These are phyloP conservation scores for Amphiprion percula DNA, from an alignment of 2,113 vertebrate genomes.

Conservation along the genomic window DNA sequence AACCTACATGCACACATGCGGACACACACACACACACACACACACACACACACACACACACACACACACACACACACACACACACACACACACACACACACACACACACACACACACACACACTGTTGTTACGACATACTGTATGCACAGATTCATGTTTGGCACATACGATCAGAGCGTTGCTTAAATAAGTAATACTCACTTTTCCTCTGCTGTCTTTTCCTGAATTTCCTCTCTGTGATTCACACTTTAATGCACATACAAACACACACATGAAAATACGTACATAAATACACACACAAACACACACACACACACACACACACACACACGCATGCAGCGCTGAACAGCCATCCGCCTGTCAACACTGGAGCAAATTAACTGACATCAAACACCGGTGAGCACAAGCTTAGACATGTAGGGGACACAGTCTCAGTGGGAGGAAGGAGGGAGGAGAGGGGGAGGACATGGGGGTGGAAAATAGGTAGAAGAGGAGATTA, in stretches of 20 bases:
- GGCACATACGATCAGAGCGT: not conserved
- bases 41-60: no score
- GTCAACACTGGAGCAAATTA: slow-evolving; percentile 87
- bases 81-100: no score
- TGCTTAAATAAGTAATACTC: not conserved
- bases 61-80: no score
- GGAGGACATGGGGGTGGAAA: slow-evolving; percentile 36
- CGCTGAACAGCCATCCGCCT: slow-evolving; percentile 78
- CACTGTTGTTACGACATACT: slow-evolving; percentile 14
- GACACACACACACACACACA: slow-evolving; percentile 14
- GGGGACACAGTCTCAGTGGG: slow-evolving; percentile 78
- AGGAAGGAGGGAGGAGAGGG: slow-evolving; percentile 49
- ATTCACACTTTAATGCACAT: slow-evolving; percentile 38
- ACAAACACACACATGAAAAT: slow-evolving; percentile 47
- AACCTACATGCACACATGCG: slow-evolving; percentile 62
- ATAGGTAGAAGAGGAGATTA: slow-evolving; percentile 30
- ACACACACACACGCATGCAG: slow-evolving; percentile 59
- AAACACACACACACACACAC: slow-evolving; percentile 32
- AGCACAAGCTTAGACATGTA: slow-evolving; percentile 87
- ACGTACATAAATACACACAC: slow-evolving; percentile 32
- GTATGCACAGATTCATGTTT: slow-evolving; percentile 13
- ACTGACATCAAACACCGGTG: slow-evolving; percentile 87
- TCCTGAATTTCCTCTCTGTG: not conserved
- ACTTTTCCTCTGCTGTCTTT: not conserved
- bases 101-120: not conserved